A percentile compares a stretch with the other conserved stretches of the same genome.
phyloP scores from a whole-genome alignment of 2,888 invertebrate genomes.

The Macrophya annulata region DNA sequence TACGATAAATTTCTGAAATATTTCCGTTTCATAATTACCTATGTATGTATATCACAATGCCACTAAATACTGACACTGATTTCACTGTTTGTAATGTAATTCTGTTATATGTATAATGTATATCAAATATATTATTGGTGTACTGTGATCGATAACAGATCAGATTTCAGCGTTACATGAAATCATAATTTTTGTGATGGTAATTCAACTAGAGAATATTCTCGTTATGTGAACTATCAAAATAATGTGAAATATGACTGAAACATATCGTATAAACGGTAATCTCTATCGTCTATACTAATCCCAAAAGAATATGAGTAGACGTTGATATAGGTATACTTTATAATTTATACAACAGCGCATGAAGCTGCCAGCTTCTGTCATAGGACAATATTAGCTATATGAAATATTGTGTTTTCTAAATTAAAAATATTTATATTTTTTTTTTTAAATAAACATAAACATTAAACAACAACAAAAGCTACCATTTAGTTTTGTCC shows the following conservation, averaged over 20 bases:
- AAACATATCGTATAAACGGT: conserved; percentile 60
- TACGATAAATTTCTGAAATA: conserved; percentile 57
- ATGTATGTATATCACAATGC: not conserved
- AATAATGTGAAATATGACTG: conserved; percentile 11
- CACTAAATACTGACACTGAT: not conserved
- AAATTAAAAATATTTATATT: conserved; percentile 56
- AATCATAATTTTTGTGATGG: conserved; percentile 13
- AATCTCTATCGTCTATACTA: conserved; percentile 54
- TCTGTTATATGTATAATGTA: not conserved
- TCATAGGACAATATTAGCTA: conserved; percentile 30
- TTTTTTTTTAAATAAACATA: conserved; percentile 61
- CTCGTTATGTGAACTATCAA: conserved; percentile 2
- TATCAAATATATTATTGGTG: conserved; percentile 21
- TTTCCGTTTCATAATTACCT: not conserved
- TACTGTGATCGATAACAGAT: conserved; percentile 4
- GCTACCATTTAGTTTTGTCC: conserved; percentile 61
- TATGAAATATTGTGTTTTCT: conserved; percentile 48
- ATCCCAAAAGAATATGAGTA: conserved; percentile 57
- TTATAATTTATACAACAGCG: conserved; percentile 64
- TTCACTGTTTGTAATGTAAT: not conserved
- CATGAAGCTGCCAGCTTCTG: conserved; percentile 57
- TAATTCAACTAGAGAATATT: not conserved
- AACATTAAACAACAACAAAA: conserved; percentile 64
- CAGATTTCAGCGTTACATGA: not conserved
- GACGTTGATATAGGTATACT: conserved; percentile 59